Base-by-base conservation (phyloP, 1,140 invertebrate species). In the Drosophila paulistorum region DNA sequence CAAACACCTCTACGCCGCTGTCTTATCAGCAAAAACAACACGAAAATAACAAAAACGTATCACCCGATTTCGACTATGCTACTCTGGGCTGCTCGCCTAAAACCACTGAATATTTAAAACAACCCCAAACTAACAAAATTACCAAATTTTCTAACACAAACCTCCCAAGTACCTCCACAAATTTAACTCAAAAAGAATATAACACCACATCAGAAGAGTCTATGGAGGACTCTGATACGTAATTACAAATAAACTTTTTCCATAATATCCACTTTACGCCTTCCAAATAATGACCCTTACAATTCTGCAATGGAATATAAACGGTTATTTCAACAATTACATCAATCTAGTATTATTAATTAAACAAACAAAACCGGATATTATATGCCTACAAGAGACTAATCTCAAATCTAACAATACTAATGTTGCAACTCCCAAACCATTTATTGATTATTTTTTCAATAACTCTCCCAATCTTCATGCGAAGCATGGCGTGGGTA, bases 361-460 rank as follows among this genome's bases (percentile, higher is more conserved):
- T 26, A 58, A 58, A 39, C 37, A 13, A 39, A n/a, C 37, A 39
- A 39, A 39, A 39, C 11, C 37, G 10, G 37, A 39, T 45, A 45
- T 45, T 45, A 14, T 45, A 45, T 17, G 42, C 42, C 42, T 45
- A 45, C 42, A 14, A 45, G 42, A 45, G 42, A 45, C 42, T 45
- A 45, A 17, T 45, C 0, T 26, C 54, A 55, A 55, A 26, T 20
- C 5, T 26, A 26, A 30, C 6, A 55, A 23, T 30, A 55, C 23
- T 55, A 2, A 55, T 26, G 20, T 55, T 30, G 17, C 54, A 26
- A 55, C 54, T 55, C 54, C 54, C 54, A 55, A 55, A 30, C 54
- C 20, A 55, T 55, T 55, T 30, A 55, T 55, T 55, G 20, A 23
- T 55, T 55, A 55, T 55, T 55, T 55, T 30, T 30, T 55, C 26